phyloP scores from a whole-genome alignment of 2,113 vertebrate species.

The Puma concolor region DNA sequence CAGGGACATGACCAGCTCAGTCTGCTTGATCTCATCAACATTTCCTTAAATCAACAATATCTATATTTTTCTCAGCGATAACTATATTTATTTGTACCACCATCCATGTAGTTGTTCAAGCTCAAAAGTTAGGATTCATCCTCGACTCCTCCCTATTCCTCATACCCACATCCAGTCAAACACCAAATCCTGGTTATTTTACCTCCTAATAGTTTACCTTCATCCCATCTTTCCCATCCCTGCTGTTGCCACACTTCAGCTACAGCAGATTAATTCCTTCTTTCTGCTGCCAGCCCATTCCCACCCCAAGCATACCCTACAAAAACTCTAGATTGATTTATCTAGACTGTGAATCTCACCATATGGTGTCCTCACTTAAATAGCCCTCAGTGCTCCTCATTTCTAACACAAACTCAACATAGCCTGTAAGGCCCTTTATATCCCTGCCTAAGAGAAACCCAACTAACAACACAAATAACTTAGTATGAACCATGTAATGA shows the following conservation, averaged over 20 bases:
- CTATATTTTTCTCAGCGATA: not conserved
- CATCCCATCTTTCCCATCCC: not conserved
- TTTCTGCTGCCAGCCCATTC: not conserved
- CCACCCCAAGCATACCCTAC: not conserved
- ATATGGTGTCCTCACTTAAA: not conserved
- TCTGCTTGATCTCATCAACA: not conserved
- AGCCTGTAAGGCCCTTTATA: not conserved
- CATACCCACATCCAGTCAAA: not conserved
- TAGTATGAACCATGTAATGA: not conserved
- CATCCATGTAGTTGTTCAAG: not conserved
- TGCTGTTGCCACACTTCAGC: not conserved
- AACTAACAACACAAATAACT: not conserved
- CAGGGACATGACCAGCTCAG: not conserved
- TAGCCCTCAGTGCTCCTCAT: not conserved
- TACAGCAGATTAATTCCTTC: not conserved
- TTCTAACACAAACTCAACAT: not conserved
- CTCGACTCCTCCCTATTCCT: not conserved
- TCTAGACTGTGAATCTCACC: not conserved
- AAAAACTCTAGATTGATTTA: not conserved
- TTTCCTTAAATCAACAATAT: conserved; percentile 4
- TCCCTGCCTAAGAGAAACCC: not conserved
- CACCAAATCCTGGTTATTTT: not conserved
- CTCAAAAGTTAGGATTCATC: not conserved
- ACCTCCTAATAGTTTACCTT: not conserved
- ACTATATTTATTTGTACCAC: not conserved